Evolutionary conservation across 2,113 vertebrate genomes (phyloP).

Genomic region (Syngnathus floridae): DNA sequence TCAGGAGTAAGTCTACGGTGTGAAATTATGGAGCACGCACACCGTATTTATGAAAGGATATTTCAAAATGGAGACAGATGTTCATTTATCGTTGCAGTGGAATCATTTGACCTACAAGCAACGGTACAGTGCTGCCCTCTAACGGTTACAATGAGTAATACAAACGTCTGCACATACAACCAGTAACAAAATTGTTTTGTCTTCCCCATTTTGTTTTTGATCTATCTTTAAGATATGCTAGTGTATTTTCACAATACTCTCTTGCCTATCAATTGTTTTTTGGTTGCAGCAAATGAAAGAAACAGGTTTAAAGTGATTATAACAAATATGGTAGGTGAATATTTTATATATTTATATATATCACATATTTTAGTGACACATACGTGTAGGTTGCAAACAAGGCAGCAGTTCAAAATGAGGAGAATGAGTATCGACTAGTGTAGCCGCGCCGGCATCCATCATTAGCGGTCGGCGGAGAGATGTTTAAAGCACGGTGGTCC

Average conservation of each 20-base stretch:
- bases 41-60: not conserved
- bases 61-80: not conserved
- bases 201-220: not conserved
- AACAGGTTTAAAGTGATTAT: too few relatives aligned
- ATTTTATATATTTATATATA: too few relatives aligned
- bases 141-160: not conserved
- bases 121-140: not conserved
- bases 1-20: not conserved
- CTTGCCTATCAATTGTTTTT: too few relatives aligned
- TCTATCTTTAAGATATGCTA: too few relatives aligned
- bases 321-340: too few relatives aligned
- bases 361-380: not conserved
- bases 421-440: constrained; percentile 31
- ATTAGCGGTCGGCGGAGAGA: constrained; percentile 9
- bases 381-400: constrained; percentile 18
- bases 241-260: too few relatives aligned
- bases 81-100: not conserved
- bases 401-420: constrained; percentile 5
- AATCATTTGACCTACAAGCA: not conserved
- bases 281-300: too few relatives aligned
- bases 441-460: constrained; percentile 18
- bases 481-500: constrained; percentile 9
- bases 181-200: too few relatives aligned
- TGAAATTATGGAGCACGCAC: not conserved
- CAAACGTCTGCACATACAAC: not conserved